These are phyloP conservation scores for Dicentrarchus labrax DNA, from an alignment of 2,113 vertebrate species.

Conservation along the genomic window DNA sequence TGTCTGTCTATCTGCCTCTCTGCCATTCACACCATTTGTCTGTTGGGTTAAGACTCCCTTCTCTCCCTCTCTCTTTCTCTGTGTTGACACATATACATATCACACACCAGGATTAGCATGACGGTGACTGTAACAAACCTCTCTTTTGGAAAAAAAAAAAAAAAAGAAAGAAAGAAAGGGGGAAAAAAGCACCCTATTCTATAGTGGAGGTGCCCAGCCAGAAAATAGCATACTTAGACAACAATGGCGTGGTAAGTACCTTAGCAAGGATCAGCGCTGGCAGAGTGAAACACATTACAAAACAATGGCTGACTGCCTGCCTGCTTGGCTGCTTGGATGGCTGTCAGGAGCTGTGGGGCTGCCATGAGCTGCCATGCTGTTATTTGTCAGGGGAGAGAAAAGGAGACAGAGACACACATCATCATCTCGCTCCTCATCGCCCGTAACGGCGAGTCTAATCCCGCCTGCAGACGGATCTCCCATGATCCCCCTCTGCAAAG, in stretches of 20 bases:
- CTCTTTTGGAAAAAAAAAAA: conserved; percentile 66
- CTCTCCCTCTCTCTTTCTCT: conserved; percentile 67
- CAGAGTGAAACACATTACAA: conserved; percentile 84
- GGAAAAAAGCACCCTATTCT: conserved; percentile 69
- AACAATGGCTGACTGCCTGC: conserved; percentile 82
- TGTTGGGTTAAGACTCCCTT: conserved; percentile 72
- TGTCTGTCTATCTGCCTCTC: conserved; percentile 73
- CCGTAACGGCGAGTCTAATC: conserved; percentile 74
- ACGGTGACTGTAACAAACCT: conserved; percentile 82
- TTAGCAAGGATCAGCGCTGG: conserved; percentile 83
- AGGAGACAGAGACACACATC: conserved; percentile 75
- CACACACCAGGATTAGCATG: conserved; percentile 82
- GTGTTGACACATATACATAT: conserved; percentile 85
- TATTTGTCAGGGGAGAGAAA: conserved; percentile 78
- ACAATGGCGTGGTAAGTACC: conserved; percentile 85
- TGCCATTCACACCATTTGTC: conserved; percentile 71
- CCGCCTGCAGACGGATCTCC: conserved; percentile 65
- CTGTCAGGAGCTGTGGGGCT: conserved; percentile 74
- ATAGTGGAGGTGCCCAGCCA: conserved; percentile 83
- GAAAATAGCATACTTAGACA: conserved; percentile 85
- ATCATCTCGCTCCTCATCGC: conserved; percentile 70
- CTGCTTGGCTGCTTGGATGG: conserved; percentile 79
- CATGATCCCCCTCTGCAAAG: conserved; percentile 62
- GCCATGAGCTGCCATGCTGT: conserved; percentile 72
- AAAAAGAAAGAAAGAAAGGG: conserved; percentile 20